Evolutionary conservation across 2,888 invertebrate genomes (phyloP).

Genomic region (Hypena proboscidalis): DNA sequence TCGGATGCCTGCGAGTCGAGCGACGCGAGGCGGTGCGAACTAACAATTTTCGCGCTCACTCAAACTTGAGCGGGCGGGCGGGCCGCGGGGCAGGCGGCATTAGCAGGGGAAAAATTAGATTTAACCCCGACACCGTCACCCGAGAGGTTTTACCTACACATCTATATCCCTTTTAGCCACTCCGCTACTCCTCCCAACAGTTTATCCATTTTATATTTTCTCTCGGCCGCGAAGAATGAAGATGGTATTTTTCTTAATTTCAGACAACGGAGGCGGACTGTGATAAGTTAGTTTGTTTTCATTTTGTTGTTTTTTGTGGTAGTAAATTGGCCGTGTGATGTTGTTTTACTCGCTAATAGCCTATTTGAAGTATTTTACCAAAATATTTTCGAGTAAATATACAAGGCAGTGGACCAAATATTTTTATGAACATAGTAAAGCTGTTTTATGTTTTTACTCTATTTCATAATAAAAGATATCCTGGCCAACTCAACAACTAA

Average conservation of each 20-base stretch:
- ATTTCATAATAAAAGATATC: too few species aligned
- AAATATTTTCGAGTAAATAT: too few species aligned
- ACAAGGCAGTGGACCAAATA: too few species aligned
- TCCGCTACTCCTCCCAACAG: conserved; percentile 58
- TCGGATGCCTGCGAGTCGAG: conserved; percentile 46
- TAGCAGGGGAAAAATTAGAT: conserved; percentile 80
- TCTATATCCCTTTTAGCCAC: conserved; percentile 64
- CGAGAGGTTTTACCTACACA: conserved; percentile 59
- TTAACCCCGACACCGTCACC: conserved; percentile 71
- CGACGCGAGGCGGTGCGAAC: conserved; percentile 46
- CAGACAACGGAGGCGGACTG: conserved; percentile 44
- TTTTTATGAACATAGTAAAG: too few species aligned
- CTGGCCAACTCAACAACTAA: too few species aligned
- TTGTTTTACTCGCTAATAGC: conserved; percentile 9
- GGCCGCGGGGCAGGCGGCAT: conserved; percentile 59
- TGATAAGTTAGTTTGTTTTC: conserved; percentile 32
- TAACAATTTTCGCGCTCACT: conserved; percentile 73
- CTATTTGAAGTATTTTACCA: conserved; percentile 20
- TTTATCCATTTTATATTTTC: conserved; percentile 72
- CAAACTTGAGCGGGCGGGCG: conserved; percentile 59
- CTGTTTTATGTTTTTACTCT: too few species aligned
- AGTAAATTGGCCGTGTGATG: conserved; percentile 5
- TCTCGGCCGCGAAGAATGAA: conserved; percentile 52
- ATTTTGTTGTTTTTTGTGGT: conserved; percentile 28
- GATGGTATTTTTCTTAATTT: conserved; percentile 65